Evolutionary conservation across 1,140 invertebrate genomes (phyloP), one percentile per base, ranked within the genome.

Genomic region (Sarcophaga bullata): DNA sequence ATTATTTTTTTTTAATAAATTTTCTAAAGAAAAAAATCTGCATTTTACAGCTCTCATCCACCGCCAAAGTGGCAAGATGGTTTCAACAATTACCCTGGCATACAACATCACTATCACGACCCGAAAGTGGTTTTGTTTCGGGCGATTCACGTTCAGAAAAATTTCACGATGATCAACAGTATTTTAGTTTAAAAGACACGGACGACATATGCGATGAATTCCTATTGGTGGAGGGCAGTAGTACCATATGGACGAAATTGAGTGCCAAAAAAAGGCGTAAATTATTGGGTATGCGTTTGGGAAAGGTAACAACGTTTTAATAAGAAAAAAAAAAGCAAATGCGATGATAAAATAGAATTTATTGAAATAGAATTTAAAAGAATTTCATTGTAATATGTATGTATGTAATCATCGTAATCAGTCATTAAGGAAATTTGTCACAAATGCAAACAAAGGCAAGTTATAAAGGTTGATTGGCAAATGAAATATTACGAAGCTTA

Each of bases 21-120:
- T 62, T 83, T 54, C 49, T 47, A 10, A 48, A n/a, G n/a, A n/a
- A n/a, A n/a, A n/a, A 47, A 13, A 84, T 49, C 6, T 8, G 3
- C 10, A 25, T 4, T 50, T 78, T 86, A 73, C 90, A 95, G 94
- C 90, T 95, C 85, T 94, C 93, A 85, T 93, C 94, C 81, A 92
- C 92, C 82, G 94, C 94, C 50, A 95, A 95, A 91, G 94, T 95
- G 86, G 93, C 94, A 84, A 91, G 94, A 62, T 95, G 94, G 94
- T 95, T 95, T 86, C 93, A 94, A 83, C 91, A 94, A 83, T 89
- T 94, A 47, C 93, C 92, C 19, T 91, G 92, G 68, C 86, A 92
- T 4, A 92, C 93, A 19, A 86, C 90, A 73, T 92, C 92, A 7
- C 90, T 94, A 73, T 95, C 94, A 15, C 90, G 94, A 15, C 94